Conservation (phyloP, 2,888 invertebrate genomes). For the Ectemnius lituratus region DNA sequence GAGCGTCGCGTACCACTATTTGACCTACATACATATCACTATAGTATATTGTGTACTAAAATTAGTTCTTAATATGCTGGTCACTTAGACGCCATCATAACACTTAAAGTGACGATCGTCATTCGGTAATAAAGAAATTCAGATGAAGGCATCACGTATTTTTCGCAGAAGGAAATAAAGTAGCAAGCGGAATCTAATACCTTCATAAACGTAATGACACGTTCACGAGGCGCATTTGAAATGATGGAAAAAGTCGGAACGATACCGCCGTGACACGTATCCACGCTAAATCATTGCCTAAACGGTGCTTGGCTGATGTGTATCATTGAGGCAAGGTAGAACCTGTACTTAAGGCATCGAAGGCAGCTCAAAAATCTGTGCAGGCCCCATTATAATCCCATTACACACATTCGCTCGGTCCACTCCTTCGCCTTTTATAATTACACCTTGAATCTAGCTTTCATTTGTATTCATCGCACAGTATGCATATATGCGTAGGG, state of each 20-base stretch:
- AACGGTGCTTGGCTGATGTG: constrained; percentile 35
- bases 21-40: too few relatives aligned
- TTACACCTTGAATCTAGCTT: constrained; percentile 21
- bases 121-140: too few relatives aligned
- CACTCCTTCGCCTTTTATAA: constrained; percentile 36
- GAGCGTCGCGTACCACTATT: too few relatives aligned
- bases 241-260: constrained; percentile 23
- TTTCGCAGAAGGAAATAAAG: background rate
- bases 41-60: too few relatives aligned
- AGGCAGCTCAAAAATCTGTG: constrained; percentile 30
- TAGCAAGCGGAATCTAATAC: background rate
- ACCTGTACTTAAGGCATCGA: constrained; percentile 34
- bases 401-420: constrained; percentile 33
- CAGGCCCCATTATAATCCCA: constrained; percentile 50
- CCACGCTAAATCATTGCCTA: constrained; percentile 35
- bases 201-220: constrained; percentile 18
- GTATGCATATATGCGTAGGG: background rate
- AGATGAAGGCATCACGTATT: background rate
- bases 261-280: constrained; percentile 30
- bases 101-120: too few relatives aligned
- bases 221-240: constrained; percentile 16
- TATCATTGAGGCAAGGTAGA: constrained; percentile 32
- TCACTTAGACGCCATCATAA: too few relatives aligned
- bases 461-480: background rate
- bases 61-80: too few relatives aligned